These are phyloP conservation scores for Vicugna pacos DNA, from an alignment of 2,113 vertebrate species.

Conservation along the genomic window DNA sequence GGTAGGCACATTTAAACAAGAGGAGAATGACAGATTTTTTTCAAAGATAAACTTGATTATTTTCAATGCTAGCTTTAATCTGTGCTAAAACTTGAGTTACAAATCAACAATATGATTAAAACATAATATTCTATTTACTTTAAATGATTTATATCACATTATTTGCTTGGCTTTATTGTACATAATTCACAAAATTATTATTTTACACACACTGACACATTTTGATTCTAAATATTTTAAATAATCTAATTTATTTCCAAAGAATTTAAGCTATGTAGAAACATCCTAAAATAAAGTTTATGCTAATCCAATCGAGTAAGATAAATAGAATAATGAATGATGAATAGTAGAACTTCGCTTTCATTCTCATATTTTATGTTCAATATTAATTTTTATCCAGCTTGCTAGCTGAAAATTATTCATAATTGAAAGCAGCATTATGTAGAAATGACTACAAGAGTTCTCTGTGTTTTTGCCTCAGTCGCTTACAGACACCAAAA, in stretches of 20 bases:
- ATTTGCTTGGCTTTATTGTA: not conserved
- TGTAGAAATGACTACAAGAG: not conserved
- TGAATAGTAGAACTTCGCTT: not conserved
- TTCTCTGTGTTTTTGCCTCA: not conserved
- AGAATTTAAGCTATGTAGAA: not conserved
- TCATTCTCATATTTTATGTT: not conserved
- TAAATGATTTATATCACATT: not conserved
- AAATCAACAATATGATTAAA: not conserved
- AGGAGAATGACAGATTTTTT: conserved; percentile 55
- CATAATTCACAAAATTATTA: not conserved
- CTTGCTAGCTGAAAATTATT: not conserved
- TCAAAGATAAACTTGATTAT: conserved; percentile 52
- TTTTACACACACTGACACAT: not conserved
- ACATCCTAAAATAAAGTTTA: not conserved
- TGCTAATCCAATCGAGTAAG: not conserved
- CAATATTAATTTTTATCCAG: not conserved
- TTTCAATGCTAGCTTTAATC: conserved; percentile 52
- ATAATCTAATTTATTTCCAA: not conserved
- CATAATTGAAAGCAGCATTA: not conserved
- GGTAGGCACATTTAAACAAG: conserved; percentile 35
- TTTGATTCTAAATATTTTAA: not conserved
- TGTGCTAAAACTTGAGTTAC: not conserved
- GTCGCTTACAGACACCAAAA: not conserved
- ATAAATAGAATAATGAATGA: not conserved
- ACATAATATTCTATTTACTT: not conserved